Evolutionary conservation across 1,140 invertebrate species (phyloP), one percentile per base, ranked within the genome.

Genomic region (Glossosoma conforme): DNA sequence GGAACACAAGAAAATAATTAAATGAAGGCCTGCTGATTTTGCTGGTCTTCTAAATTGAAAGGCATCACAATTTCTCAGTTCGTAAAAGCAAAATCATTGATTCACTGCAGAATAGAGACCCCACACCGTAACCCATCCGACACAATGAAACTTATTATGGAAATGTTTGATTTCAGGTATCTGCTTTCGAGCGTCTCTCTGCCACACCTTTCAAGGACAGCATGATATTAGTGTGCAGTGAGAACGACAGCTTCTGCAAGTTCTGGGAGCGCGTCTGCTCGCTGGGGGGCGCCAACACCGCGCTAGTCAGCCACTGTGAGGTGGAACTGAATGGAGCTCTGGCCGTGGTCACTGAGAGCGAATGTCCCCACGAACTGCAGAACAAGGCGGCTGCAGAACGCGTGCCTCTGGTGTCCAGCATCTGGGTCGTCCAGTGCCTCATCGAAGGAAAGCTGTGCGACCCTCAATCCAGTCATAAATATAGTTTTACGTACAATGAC

Each of bases 241-340:
- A 69, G 13, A 66, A 75, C 15, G 66, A 71, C 35, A 61, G 69
- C 1, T 80, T 79, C 55, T 62, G 69, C 1, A 65, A 70, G 33
- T 79, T 80, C 63, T 82, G 80, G 79, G 67, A 69, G 3, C 62
- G 74, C 40, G 68, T 81, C 3, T 78, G 76, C 50, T 72, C 72
- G n/a, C 68, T 80, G 9, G 75, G 74, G n/a, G 79, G 79, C 1
- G 78, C 76, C 10, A 67, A 59, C 20, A 75, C 78, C 2, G 43
- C 74, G 24, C 61, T 74, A 0, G 65, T 77, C 0, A 71, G 68
- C 44, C 65, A 70, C 38, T 68, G 72, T 28, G 72, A 73, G 35
- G 54, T 77, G 6, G 70, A 71, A 56, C 74, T 76, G 55, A 60
- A 65, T 2, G 69, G 72, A 11, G 75, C 67, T 0, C 60, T 75